These are phyloP conservation scores for Heliconius ethilla DNA, from an alignment of 2,888 invertebrate genomes.

Conservation along the genomic window DNA sequence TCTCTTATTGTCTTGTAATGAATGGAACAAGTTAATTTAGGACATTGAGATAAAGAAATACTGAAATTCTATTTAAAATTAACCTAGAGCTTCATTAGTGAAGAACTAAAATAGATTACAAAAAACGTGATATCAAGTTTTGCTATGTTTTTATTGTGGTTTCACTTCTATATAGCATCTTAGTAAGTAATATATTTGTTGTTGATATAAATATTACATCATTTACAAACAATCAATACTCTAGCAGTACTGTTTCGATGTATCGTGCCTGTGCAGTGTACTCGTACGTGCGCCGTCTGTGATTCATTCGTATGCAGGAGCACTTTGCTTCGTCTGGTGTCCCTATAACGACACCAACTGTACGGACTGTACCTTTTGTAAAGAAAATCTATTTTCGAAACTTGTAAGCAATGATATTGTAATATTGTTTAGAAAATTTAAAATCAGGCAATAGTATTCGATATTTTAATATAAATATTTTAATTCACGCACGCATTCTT, in stretches of 20 bases:
- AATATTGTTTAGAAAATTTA: not conserved
- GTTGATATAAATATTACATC: not conserved
- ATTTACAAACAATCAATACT: conserved; percentile 25
- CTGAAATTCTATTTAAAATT: no score
- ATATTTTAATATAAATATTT: no score
- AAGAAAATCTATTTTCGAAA: not conserved
- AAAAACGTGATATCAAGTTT: no score
- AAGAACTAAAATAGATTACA: no score
- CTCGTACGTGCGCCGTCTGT: conserved; percentile 41
- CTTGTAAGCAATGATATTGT: not conserved
- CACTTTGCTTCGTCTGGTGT: conserved; percentile 35
- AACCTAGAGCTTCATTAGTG: no score
- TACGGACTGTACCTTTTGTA: conserved; percentile 7
- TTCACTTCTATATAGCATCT: no score
- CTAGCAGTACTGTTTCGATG: not conserved
- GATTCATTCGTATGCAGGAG: conserved; percentile 43
- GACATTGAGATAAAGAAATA: not conserved
- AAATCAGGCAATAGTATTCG: not conserved
- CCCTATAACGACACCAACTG: conserved; percentile 31
- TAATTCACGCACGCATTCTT: no score
- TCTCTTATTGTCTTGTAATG: not conserved
- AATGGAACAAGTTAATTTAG: not conserved
- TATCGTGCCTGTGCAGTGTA: conserved; percentile 31
- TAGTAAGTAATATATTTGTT: no score
- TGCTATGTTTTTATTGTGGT: no score